A percentile compares a stretch with the other conserved stretches of the same genome.
phyloP scores from a whole-genome alignment of 2,888 invertebrate species.

The Antheraea yamamai region DNA sequence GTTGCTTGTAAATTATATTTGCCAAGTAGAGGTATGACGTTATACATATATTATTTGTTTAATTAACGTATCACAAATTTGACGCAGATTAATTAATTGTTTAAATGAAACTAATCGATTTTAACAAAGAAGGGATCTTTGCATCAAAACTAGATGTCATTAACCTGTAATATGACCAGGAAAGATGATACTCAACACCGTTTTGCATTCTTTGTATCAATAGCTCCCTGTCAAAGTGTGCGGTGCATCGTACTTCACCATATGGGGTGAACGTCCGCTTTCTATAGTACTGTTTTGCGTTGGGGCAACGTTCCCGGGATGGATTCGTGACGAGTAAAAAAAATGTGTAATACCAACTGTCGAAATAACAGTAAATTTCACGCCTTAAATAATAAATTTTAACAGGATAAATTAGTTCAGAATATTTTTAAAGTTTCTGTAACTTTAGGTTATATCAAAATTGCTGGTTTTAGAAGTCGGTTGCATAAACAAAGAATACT shows the following conservation, averaged over 20 bases:
- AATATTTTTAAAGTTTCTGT: background rate
- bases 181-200: conserved; percentile 27
- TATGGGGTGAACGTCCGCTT: conserved; percentile 53
- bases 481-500: no score
- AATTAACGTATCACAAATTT: no score
- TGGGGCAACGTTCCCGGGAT: conserved; percentile 41
- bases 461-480: no score
- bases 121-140: background rate
- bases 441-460: background rate
- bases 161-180: conserved; percentile 18
- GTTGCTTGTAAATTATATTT: background rate
- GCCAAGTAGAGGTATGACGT: no score
- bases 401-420: background rate
- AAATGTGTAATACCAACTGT: conserved; percentile 27
- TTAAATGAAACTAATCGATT: background rate
- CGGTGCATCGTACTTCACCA: conserved; percentile 57
- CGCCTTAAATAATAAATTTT: background rate
- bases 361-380: conserved; percentile 17
- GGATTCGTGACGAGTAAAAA: conserved; percentile 29
- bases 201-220: conserved; percentile 15
- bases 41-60: no score
- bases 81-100: no score
- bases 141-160: conserved; percentile 11
- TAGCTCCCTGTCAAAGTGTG: conserved; percentile 41
- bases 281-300: conserved; percentile 29